phyloP scores from a whole-genome alignment of 2,797 vertebrate genomes.

The Dromococcyx pavoninus region DNA sequence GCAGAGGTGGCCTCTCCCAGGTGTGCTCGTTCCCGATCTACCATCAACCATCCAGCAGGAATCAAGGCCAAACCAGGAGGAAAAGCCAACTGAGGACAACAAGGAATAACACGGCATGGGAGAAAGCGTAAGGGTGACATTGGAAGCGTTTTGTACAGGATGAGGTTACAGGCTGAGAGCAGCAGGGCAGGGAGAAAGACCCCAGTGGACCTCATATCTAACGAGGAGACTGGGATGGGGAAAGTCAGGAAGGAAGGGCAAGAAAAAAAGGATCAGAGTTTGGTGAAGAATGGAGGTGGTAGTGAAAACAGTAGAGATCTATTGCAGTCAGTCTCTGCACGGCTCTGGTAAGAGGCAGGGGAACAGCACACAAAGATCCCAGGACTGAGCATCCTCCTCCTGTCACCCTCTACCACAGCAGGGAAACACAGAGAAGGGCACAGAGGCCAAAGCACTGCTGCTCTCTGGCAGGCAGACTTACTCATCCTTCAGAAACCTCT shows the following conservation, averaged over 20 bases:
- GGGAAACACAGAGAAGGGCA: background rate
- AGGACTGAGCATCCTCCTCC: background rate
- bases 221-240: background rate
- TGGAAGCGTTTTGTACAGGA: rapidly evolving
- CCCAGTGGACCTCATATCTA: background rate
- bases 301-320: background rate
- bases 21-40: background rate
- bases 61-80: background rate
- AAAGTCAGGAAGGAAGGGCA: background rate
- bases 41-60: background rate
- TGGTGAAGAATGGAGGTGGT: rapidly evolving
- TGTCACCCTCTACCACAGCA: rapidly evolving
- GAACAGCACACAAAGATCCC: background rate
- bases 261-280: background rate
- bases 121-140: background rate
- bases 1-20: background rate
- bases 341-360: background rate
- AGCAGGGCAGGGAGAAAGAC: background rate
- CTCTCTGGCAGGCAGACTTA: background rate
- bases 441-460: background rate
- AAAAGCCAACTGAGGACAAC: background rate
- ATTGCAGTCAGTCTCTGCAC: background rate
- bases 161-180: background rate
- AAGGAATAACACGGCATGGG: background rate
- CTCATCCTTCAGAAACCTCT: rapidly evolving